These are phyloP conservation scores for Leucophora obtusa DNA, from an alignment of 2,888 invertebrate genomes.

Conservation along the genomic window DNA sequence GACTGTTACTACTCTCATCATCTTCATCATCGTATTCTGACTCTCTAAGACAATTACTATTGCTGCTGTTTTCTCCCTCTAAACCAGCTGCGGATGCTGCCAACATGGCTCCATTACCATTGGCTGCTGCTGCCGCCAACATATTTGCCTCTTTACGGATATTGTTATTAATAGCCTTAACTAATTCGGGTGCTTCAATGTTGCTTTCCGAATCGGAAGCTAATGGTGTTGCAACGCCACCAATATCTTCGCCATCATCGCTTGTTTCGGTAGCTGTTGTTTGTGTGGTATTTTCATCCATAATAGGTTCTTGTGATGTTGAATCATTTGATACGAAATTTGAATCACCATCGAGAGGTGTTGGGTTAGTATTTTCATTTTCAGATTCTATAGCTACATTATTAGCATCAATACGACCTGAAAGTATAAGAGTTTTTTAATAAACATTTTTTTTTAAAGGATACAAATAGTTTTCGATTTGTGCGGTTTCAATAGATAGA, in stretches of 20 bases:
- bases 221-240: constrained; percentile 68
- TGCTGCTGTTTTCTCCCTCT: constrained; percentile 66
- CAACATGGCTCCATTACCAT: constrained; percentile 71
- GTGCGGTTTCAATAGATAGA: too few species aligned
- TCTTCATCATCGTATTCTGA: constrained; percentile 71
- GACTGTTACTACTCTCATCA: constrained; percentile 69
- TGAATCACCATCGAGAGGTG: constrained; percentile 74
- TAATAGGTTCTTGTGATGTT: constrained; percentile 76
- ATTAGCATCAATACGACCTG: constrained; percentile 67
- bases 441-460: too few species aligned
- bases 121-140: constrained; percentile 59
- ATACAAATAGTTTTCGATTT: too few species aligned
- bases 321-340: constrained; percentile 78
- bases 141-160: constrained; percentile 56
- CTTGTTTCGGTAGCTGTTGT: constrained; percentile 80
- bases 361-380: constrained; percentile 73
- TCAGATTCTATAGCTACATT: constrained; percentile 73
- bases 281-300: constrained; percentile 79
- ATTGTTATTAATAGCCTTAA: constrained; percentile 58
- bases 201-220: constrained; percentile 87
- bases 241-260: constrained; percentile 66
- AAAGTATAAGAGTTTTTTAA: constrained; percentile 5
- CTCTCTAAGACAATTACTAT: constrained; percentile 68
- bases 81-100: constrained; percentile 53
- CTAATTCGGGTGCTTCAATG: constrained; percentile 82